These are phyloP conservation scores for Alcis repandata DNA, from an alignment of 2,888 invertebrate genomes.

Conservation along the genomic window DNA sequence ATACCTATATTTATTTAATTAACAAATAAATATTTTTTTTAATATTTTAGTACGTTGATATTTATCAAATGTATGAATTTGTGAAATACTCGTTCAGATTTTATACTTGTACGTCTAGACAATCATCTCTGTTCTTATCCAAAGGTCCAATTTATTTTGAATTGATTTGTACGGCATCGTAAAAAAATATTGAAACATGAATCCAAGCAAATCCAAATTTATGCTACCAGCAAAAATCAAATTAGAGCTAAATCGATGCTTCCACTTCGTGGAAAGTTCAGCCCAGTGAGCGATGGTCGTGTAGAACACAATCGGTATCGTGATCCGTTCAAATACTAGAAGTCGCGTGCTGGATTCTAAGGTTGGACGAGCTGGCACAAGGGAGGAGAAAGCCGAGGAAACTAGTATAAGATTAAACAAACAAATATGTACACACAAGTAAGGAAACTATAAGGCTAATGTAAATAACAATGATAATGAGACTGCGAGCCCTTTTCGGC, in stretches of 20 bases:
- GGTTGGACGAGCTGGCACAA: slow-evolving; percentile 45
- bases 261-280: slow-evolving; percentile 34
- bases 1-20: too few relatives aligned
- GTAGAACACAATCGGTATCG: slow-evolving; percentile 52
- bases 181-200: too few relatives aligned
- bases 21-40: too few relatives aligned
- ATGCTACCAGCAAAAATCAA: background rate
- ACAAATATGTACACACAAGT: background rate
- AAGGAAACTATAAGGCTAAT: background rate
- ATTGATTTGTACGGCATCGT: too few relatives aligned
- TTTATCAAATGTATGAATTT: too few relatives aligned
- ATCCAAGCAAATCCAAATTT: too few relatives aligned
- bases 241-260: slow-evolving; percentile 17
- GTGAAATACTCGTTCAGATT: too few relatives aligned
- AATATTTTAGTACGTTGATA: too few relatives aligned
- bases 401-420: background rate
- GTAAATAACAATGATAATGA: background rate
- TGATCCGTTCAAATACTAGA: slow-evolving; percentile 65
- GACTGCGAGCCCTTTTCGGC: too few relatives aligned
- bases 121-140: too few relatives aligned
- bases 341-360: slow-evolving; percentile 71
- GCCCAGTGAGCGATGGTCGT: slow-evolving; percentile 32
- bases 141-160: too few relatives aligned
- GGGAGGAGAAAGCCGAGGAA: slow-evolving; percentile 18
- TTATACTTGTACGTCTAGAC: too few relatives aligned